Evolutionary conservation across 2,888 invertebrate genomes (phyloP), one percentile per base, ranked within the genome.

Genomic region (Ectemnius lituratus): DNA sequence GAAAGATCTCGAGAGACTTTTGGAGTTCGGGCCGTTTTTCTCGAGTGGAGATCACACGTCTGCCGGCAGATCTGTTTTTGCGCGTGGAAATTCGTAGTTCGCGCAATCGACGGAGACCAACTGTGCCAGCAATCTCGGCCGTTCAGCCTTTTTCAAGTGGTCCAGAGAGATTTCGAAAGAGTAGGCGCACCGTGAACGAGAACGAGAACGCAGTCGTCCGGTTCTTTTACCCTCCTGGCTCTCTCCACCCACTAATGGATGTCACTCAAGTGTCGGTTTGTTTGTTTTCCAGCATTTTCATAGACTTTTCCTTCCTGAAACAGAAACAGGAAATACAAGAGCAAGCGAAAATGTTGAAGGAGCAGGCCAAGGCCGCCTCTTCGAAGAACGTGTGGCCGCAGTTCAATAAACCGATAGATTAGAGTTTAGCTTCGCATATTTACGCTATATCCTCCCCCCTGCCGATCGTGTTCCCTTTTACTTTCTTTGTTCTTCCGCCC

Each of bases 261-360:
- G 28, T 78, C 76, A 82, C 78, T 85, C 73, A 85, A 75, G 70
- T 72, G 78, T 37, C 75, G 72, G 79, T 84, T 86, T 86, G 68
- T 86, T 86, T 85, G 70, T 88, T 93, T 93, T 92, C 91, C 93
- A 95, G 95, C 94, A 94, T 95, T 94, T 95, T 95, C 94, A 95
- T 95, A 94, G 95, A 95, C 93, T 94, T 95, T 91, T 95, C 95
- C 94, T 95, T 95, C 94, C 94, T 95, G 92, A 94, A 95, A 94
- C 93, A 94, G 92, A 94, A 94, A 93, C 92, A 92, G 90, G 92
- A 92, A 92, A 92, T 93, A 87, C 92, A 93, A 92, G 93, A 93
- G 91, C 93, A 93, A 91, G 93, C 93, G 91, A 92, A 92, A 91
- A 87, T 91, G 88, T 91, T 88, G 92, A 91, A 89, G 87, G 90